phyloP scores from a whole-genome alignment of 37 sponge, comb jelly and placozoan genomes.

The Diacarnus erythraeanus region DNA sequence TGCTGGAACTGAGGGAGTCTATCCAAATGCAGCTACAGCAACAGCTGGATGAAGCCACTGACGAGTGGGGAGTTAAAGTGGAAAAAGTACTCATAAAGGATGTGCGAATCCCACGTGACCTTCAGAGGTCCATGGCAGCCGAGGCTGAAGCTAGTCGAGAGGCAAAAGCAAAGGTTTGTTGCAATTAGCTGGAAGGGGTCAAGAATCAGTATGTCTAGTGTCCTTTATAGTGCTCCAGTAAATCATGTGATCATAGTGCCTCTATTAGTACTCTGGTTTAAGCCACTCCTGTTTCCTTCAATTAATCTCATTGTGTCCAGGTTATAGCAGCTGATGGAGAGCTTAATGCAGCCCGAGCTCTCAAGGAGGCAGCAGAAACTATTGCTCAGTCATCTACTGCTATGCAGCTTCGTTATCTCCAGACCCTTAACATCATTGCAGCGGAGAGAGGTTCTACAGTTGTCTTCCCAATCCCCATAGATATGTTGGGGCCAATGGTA shows the following conservation, averaged over 20 bases:
- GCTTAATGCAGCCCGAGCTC: conserved; percentile 88
- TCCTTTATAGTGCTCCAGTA: too few relatives aligned
- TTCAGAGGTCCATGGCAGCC: conserved; percentile 97
- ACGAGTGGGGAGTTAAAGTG: conserved; percentile 96
- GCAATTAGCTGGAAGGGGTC: too few relatives aligned
- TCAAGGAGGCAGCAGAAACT: conserved; percentile 96
- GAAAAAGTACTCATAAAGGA: conserved; percentile 95
- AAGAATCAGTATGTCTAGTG: too few relatives aligned
- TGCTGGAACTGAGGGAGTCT: conserved; percentile 75
- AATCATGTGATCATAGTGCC: too few relatives aligned
- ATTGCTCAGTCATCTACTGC: conserved; percentile 89
- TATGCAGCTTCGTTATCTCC: conserved; percentile 97
- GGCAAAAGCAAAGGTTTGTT: conserved; percentile 93
- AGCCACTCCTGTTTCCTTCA: too few relatives aligned
- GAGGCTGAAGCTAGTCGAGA: conserved; percentile 97
- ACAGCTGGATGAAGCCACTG: conserved; percentile 88
- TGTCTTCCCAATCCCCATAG: conserved; percentile 97
- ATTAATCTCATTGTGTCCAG: conserved; percentile 34
- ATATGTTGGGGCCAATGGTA: conserved; percentile 69
- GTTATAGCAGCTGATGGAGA: conserved; percentile 97
- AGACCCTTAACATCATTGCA: conserved; percentile 91
- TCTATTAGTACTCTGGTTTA: too few relatives aligned
- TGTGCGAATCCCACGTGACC: conserved; percentile 86
- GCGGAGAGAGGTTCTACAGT: conserved; percentile 94
- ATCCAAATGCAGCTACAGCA: conserved; percentile 69